Percentiles rank a stretch among this genome's conserved stretches.
Evolutionary conservation across 2,888 invertebrate species (phyloP).

Genomic region (Spisula solida): DNA sequence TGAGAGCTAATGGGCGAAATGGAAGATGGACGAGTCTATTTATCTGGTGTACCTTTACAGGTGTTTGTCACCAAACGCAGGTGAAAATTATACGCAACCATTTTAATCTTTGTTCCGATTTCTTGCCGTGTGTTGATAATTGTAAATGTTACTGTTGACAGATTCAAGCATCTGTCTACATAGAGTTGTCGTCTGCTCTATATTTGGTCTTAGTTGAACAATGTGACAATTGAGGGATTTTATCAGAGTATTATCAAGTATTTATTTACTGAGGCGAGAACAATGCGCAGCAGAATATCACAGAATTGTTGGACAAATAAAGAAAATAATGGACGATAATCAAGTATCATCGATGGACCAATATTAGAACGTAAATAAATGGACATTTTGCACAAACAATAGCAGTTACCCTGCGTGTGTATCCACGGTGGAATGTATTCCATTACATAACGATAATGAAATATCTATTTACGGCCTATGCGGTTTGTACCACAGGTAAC

Average conservation of each 20-base stretch:
- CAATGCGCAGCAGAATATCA: background rate
- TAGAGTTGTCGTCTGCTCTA: constrained; percentile 4
- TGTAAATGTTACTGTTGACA: background rate
- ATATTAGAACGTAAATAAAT: background rate
- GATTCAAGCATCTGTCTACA: constrained; percentile 1
- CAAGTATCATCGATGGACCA: background rate
- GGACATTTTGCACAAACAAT: background rate
- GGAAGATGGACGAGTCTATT: constrained; percentile 34
- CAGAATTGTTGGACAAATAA: background rate
- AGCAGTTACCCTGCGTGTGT: too few relatives aligned
- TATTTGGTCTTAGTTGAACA: background rate
- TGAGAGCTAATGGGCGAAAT: constrained; percentile 4
- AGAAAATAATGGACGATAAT: background rate
- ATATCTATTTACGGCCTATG: too few relatives aligned
- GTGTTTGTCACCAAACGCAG: constrained; percentile 25
- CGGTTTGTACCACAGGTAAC: too few relatives aligned
- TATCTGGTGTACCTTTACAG: constrained; percentile 7
- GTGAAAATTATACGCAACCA: constrained; percentile 32
- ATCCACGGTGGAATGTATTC: too few relatives aligned
- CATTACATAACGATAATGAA: too few relatives aligned
- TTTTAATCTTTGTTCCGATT: background rate
- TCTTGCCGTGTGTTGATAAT: background rate
- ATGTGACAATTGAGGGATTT: background rate
- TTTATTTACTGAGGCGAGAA: background rate
- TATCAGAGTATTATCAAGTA: background rate